Evolutionary conservation across 2,113 vertebrate genomes (phyloP), one percentile per base, ranked within the genome.

Genomic region (Cyrtonyx montezumae): DNA sequence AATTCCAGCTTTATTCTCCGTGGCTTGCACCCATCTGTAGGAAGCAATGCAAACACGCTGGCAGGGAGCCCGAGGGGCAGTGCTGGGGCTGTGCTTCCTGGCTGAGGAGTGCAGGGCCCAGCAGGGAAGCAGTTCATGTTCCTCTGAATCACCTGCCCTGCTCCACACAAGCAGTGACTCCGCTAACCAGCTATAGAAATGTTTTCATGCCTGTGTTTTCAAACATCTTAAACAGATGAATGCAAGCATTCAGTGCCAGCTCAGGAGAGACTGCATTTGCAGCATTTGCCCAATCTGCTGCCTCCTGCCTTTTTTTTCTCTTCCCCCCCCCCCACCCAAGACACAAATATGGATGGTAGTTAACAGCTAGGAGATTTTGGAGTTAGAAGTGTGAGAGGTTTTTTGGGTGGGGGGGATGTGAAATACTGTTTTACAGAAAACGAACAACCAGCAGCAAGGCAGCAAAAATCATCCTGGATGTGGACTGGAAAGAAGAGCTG

Each of bases 261-360:
- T 61, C 40, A 59, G 2, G 3, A 46, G 36, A 30, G n/a, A 37
- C 73, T 83, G 45, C 17, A 8, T 17, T 58, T 70, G 49, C 59
- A 93, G 49, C 53, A 46, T 13, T 36, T 37, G 37, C 37, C 51
- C 51, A 26, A 46, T 56, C 71, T 78, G 32, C 51, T 26, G 62
- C 5, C 65, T 56, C 45, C 26, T 49, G 70, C 55, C 48, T 42
- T 20, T 61, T 40, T 58, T 51, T 53, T 51, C 3, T 26, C 13
- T 42, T n/a, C n/a, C 59, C 46, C 40, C 71, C 73, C 66, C 70
- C 51, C 13, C 48, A 36, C 36, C 65, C 53, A 42, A 42, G 77
- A 69, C 3, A 11, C n/a, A 7, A 30, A 21, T 15, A 45, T 1
- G 7, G 6, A 2, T 2, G 2, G 42, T 4, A 62, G 18, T 23